Percentiles rank a stretch among this genome's conserved stretches.
Conservation (phyloP, 2,113 vertebrate genomes). For the Poecile atricapillus region DNA sequence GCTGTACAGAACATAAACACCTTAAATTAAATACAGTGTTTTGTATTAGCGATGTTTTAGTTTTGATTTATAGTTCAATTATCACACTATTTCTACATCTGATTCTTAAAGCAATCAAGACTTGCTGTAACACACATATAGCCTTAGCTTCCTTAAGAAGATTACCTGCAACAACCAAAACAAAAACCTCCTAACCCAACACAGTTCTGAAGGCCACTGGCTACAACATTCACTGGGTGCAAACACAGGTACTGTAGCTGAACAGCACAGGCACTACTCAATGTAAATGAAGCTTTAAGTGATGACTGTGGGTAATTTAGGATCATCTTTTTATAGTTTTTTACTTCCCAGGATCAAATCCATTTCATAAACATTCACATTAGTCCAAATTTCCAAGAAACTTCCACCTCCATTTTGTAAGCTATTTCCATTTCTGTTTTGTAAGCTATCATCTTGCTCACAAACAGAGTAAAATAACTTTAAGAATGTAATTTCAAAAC, state of each 20-base stretch:
- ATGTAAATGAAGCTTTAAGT: background rate
- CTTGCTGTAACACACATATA: background rate
- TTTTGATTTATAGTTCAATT: background rate
- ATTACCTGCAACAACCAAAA: background rate
- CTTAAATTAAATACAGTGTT: no score
- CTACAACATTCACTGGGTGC: background rate
- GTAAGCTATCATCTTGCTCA: background rate
- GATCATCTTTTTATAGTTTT: background rate
- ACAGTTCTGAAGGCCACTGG: background rate
- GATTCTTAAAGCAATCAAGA: background rate
- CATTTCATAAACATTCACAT: background rate
- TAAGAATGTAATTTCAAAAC: background rate
- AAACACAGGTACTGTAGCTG: background rate
- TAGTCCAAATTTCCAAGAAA: background rate
- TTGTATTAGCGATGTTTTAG: no score
- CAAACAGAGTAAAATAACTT: background rate
- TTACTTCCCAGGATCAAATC: background rate
- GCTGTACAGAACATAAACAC: background rate
- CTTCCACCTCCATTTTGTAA: background rate
- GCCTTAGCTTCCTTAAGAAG: background rate
- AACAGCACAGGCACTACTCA: background rate
- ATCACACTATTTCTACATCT: background rate
- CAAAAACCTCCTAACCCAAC: background rate
- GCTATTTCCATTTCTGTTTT: background rate
- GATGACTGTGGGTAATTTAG: background rate